Conservation (phyloP, 2,797 vertebrate genomes). For the Poecilia gillii region DNA sequence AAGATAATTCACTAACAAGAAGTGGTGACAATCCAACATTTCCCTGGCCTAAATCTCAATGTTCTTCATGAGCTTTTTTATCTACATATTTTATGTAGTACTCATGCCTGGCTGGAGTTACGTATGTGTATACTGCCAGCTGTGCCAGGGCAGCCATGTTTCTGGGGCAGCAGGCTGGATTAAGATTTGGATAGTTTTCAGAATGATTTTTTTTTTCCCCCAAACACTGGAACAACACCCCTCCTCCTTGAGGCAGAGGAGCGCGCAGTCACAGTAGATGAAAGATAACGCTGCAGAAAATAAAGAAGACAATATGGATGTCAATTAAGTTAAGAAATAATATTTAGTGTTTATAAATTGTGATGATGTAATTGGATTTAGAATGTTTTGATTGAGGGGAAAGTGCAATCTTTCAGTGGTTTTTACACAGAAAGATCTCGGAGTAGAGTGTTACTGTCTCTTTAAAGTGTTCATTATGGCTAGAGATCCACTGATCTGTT, state of each 20-base stretch:
- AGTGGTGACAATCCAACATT: constrained; percentile 34
- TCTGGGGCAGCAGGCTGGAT: constrained; percentile 60
- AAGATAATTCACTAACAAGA: constrained; percentile 2
- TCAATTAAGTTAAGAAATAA: not conserved
- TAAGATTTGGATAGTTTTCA: constrained; percentile 65
- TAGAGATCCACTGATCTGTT: not conserved
- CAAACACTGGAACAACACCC: constrained; percentile 32
- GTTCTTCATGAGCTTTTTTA: constrained; percentile 33
- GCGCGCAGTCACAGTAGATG: constrained; percentile 20
- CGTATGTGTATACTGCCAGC: constrained; percentile 33
- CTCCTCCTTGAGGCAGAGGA: constrained; percentile 18
- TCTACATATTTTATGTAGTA: constrained; percentile 20
- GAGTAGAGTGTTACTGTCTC: not conserved
- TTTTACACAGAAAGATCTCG: not conserved
- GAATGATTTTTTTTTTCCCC: constrained; percentile 44
- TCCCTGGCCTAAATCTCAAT: constrained; percentile 52
- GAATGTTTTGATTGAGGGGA: not conserved
- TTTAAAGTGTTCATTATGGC: not conserved
- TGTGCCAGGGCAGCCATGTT: constrained; percentile 40
- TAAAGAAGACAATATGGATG: not conserved
- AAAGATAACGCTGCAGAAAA: not conserved
- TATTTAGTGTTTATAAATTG: not conserved
- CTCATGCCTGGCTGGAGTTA: constrained; percentile 29
- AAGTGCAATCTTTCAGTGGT: not conserved
- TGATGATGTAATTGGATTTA: not conserved